Base-by-base conservation (phyloP, 2,888 invertebrate genomes). In the Uropetala carovei region DNA sequence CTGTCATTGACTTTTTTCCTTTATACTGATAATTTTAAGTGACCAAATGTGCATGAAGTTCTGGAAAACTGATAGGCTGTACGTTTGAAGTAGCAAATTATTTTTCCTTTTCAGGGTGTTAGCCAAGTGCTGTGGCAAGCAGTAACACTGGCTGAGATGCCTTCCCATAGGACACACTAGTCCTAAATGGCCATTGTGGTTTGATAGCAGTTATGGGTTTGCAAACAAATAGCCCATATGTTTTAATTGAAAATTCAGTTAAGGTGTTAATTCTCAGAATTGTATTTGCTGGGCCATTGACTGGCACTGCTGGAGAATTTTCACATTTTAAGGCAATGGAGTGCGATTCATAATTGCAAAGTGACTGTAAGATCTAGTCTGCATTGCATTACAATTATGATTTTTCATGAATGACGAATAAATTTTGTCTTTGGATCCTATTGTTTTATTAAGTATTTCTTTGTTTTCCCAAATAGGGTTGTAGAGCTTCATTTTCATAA, bases 81-180 rank as follows among this genome's bases (percentile, higher is more conserved):
- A 43, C 43, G 5, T 43, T 43, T 43, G 43, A 43, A 43, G 43
- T 5, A 43, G 43, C 43, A 43, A 5, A 11, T 75, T 27, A n/a
- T 75, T 27, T 4, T 75, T 13, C 22, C 4, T 75, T 75, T 75
- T 75, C 75, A 75, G 75, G 27, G 22, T 3, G 22, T 3, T 22
- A n/a, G 68, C 68, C n/a, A 11, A 75, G 75, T 75, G 75, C 75
- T 75, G 75, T 75, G 75, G 27, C 75, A 75, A 13, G 75, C 75
- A 75, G 18, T 22, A 27, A 75, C 13, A 11, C 27, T 75, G 22
- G 22, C 75, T 27, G 75, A 75, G 75, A 75, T 75, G 75, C 27
- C 22, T 27, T 27, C 75, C 13, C 22, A 9, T 11, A 27, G 75
- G 75, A 75, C 27, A 13, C 27, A 11, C 5, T 43, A 43, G 43